Base-by-base conservation (phyloP, 2,888 invertebrate species). In the Nezara viridula region DNA sequence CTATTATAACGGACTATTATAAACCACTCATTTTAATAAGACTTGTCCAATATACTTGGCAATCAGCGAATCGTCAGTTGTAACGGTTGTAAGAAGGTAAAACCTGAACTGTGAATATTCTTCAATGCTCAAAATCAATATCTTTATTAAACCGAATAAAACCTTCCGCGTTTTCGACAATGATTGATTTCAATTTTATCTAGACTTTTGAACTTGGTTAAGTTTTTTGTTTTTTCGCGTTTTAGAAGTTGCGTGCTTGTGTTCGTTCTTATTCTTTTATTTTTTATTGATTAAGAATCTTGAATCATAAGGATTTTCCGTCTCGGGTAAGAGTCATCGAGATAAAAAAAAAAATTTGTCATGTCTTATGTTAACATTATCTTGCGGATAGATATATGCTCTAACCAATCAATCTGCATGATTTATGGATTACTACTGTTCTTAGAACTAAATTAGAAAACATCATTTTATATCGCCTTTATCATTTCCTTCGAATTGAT, bases 291-390 rank as follows among this genome's bases (percentile, higher is more conserved):
- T 73, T 73, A 37, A 32, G 37, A 73, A 14, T 37, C 66, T 73
- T 73, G 66, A 73, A 73, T 73, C 37, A 37, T 37, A 6, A 24
- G 16, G 5, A 60, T 60, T 16, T 55, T 4, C 60, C 16, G 27
- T 27, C 60, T 27, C 60, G 66, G 32, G 32, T 73, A 19, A 73
- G 12, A 60, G 66, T 32, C 66, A 73, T 73, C 19, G 66, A 73
- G 66, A 73, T 32, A 73, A 37, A 73, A 73, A 27, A 73, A 55
- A 73, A 73, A 27, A 73, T 60, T 37, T 73, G 6, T 73, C 66
- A 73, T 27, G 60, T 73, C 66, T 37, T 32, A 73, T 37, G 37
- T 73, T 60, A n/a, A 55, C 55, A 16, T 32, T 73, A 73, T 73
- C 66, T 73, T 7, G 6, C 19, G 32, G 21, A 73, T 73, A 27